phyloP scores from a whole-genome alignment of 2,797 vertebrate species.

The Pagetopsis macropterus region DNA sequence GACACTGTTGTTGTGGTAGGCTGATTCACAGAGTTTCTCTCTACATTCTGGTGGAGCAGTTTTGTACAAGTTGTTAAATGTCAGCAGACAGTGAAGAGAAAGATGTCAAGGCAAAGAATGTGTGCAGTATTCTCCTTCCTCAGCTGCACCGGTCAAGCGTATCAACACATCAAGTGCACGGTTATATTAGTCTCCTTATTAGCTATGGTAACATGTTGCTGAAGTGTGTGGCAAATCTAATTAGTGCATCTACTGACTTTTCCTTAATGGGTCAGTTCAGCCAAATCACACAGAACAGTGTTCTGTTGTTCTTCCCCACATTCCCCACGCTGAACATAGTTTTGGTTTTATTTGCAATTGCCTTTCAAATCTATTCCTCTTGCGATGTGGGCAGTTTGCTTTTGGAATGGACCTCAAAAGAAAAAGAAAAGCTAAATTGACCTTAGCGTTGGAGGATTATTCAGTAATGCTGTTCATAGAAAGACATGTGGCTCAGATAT shows the following conservation, averaged over 20 bases:
- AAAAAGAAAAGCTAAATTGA: background rate
- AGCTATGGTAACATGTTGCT: background rate
- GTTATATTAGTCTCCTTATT: background rate
- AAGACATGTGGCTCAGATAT: background rate
- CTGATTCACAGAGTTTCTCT: background rate
- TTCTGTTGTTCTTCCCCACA: background rate
- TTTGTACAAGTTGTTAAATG: background rate
- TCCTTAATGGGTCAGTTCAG: background rate
- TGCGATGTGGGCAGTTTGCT: background rate
- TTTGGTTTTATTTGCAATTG: background rate
- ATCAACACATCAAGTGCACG: background rate
- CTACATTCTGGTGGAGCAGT: background rate
- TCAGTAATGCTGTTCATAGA: background rate
- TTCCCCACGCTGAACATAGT: background rate
- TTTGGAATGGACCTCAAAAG: background rate
- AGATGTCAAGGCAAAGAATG: background rate
- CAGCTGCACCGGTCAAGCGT: background rate
- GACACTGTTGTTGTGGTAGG: no score
- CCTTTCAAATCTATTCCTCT: background rate
- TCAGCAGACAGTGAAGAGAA: background rate
- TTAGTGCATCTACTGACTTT: background rate
- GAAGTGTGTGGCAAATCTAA: background rate
- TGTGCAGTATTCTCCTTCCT: background rate
- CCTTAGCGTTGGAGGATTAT: background rate
- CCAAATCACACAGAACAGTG: background rate